Base-by-base conservation (phyloP, 2,797 vertebrate species). In the Octomys mimax region DNA sequence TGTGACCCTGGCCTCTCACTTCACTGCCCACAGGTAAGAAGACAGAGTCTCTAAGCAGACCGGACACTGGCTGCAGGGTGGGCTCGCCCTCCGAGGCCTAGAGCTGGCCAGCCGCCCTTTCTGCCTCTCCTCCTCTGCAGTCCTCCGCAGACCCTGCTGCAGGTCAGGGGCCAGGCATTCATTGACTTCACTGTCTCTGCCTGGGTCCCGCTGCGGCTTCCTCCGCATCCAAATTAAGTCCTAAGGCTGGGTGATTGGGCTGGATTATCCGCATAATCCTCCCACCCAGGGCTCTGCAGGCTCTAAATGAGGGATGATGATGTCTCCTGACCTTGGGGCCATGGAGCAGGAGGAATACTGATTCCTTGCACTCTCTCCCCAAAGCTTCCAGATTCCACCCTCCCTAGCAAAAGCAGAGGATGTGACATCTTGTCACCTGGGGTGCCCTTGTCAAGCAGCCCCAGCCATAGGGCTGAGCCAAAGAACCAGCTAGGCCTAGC, bases 291-390 rank as follows among this genome's bases (percentile, higher is more conserved):
- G 96, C 93, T 70, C 96, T 57, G 93, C 95, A 88, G 91, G 91
- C 96, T 98, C 98, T 98, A 96, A 98, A 98, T 98, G 98, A 98
- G 98, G 97, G 97, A 97, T 97, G 95, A 97, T 95, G 96, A 97
- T 96, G 98, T 98, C 96, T 98, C 78, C 95, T 97, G 97, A 93
- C 98, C 97, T 98, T 95, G 97, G 85, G 97, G 95, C 96, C 87
- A 1, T 88, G 18, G 46, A 78, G 92, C 81, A 86, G 79, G 28
- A 77, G 24, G 42, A 85, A 71, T 59, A 39, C 28, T 80, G 79
- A 79, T 19, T 62, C 33, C 46, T 66, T 59, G 26, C 22, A 8
- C 42, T 21, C 28, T 33, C 66, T 19, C 57, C 39, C 28, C 70
- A 78, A 66, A 96, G 71, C 26, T 73, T 39, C 42, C 70, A 28